A percentile compares a stretch with the other conserved stretches of the same genome.
Conservation (phyloP, 2,888 invertebrate genomes). For the Oscheius myriophilus region DNA sequence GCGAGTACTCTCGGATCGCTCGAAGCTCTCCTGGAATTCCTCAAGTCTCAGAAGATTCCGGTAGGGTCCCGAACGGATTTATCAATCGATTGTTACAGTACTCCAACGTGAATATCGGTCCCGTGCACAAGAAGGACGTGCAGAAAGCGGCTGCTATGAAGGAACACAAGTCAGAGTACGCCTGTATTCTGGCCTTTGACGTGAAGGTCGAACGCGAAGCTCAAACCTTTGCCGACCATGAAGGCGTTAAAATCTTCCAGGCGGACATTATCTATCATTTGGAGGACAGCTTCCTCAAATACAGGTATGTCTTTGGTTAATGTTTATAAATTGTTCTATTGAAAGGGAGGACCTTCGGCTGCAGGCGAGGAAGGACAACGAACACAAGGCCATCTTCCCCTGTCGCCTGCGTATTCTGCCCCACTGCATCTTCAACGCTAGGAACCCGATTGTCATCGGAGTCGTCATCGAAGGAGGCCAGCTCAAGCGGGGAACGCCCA, state of each 20-base stretch:
- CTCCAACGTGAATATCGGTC: conserved; percentile 96
- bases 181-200: conserved; percentile 98
- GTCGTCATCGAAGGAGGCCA: conserved; percentile 94
- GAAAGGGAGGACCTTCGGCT: conserved; percentile 85
- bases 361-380: conserved; percentile 91
- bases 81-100: conserved; percentile 79
- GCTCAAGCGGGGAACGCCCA: conserved; percentile 92
- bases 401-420: conserved; percentile 86
- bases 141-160: conserved; percentile 99
- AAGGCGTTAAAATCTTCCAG: conserved; percentile 91
- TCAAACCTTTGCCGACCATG: conserved; percentile 92
- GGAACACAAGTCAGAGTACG: conserved; percentile 91
- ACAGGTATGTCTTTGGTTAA: conserved; percentile 47
- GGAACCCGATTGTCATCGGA: conserved; percentile 94
- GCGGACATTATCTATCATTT: conserved; percentile 99
- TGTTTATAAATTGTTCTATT: conserved; percentile 73
- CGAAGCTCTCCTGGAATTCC: conserved; percentile 93
- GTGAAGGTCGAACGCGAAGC: conserved; percentile 93
- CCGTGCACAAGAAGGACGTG: conserved; percentile 97
- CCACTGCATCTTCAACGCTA: conserved; percentile 93
- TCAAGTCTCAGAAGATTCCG: conserved; percentile 90
- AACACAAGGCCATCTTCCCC: conserved; percentile 96
- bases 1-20: conserved; percentile 98
- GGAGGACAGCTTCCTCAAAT: conserved; percentile 86
- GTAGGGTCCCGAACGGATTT: conserved; percentile 73